These are phyloP conservation scores for Dryas iulia DNA, from an alignment of 1,140 invertebrate genomes.

Conservation along the genomic window DNA sequence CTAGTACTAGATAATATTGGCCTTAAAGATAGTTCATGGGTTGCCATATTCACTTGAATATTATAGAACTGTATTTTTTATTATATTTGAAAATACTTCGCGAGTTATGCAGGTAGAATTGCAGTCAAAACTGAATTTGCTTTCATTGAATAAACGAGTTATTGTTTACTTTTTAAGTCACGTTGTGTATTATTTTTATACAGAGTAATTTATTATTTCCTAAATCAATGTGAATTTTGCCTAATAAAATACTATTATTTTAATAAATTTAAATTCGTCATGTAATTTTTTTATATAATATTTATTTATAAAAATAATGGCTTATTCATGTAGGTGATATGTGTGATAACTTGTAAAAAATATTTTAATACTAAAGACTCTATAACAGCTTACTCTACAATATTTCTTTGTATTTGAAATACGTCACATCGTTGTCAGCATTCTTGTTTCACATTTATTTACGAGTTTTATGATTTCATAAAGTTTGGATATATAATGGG, in stretches of 20 bases:
- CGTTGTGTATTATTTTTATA: not conserved
- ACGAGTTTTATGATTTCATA: not conserved
- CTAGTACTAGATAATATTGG: slow-evolving; percentile 77
- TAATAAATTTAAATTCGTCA: not conserved
- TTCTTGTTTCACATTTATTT: not conserved
- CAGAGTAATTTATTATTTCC: not conserved
- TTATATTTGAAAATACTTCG: not conserved
- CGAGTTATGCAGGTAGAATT: not conserved
- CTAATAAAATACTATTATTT: not conserved
- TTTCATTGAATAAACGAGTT: not conserved
- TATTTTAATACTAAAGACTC: not conserved
- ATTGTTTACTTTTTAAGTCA: not conserved
- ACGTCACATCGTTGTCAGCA: not conserved
- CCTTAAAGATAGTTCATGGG: slow-evolving; percentile 42
- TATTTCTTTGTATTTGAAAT: not conserved
- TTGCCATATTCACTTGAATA: slow-evolving; percentile 44
- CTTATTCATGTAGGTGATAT: too few relatives aligned
- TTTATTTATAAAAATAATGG: too few relatives aligned
- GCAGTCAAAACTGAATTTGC: not conserved
- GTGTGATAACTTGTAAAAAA: not conserved
- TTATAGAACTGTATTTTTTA: not conserved
- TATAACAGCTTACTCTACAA: not conserved
- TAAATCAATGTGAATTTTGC: too few relatives aligned
- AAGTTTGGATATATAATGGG: too few relatives aligned
- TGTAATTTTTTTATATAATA: too few relatives aligned